Conservation (phyloP, 2,797 vertebrate genomes). For the Tachyglossus aculeatus region DNA sequence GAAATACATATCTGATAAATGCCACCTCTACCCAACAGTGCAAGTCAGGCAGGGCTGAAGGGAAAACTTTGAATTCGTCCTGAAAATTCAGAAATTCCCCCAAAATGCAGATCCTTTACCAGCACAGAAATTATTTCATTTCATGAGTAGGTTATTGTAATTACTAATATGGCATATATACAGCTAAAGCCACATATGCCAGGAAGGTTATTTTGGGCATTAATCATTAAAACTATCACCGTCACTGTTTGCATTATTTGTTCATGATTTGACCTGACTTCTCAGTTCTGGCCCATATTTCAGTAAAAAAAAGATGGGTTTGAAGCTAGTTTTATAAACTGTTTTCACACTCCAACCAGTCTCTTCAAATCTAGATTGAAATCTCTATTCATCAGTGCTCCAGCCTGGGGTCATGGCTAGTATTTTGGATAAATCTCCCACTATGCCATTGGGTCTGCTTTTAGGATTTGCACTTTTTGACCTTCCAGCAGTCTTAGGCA, state of each 20-base stretch:
- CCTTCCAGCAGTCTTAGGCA: no score
- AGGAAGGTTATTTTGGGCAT: background rate
- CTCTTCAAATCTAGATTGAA: background rate
- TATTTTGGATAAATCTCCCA: no score
- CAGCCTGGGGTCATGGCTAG: no score
- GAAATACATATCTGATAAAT: conserved; percentile 18
- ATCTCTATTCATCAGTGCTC: no score
- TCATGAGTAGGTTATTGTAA: background rate
- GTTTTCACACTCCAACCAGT: background rate
- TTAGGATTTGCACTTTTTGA: no score
- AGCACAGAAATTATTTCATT: conserved; percentile 2
- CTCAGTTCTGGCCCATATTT: no score
- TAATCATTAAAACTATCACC: background rate
- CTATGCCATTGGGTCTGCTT: no score
- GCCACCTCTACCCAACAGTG: background rate
- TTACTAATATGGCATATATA: background rate
- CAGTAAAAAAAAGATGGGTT: conserved; percentile 2
- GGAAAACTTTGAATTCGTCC: background rate
- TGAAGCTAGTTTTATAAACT: background rate
- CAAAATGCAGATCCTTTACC: background rate
- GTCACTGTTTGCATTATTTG: background rate
- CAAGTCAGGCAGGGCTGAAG: background rate
- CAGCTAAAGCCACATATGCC: background rate
- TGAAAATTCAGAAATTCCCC: background rate
- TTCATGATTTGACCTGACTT: background rate